These are phyloP conservation scores for Megalonaias nervosa DNA, from an alignment of 1,140 invertebrate species.

Conservation along the genomic window DNA sequence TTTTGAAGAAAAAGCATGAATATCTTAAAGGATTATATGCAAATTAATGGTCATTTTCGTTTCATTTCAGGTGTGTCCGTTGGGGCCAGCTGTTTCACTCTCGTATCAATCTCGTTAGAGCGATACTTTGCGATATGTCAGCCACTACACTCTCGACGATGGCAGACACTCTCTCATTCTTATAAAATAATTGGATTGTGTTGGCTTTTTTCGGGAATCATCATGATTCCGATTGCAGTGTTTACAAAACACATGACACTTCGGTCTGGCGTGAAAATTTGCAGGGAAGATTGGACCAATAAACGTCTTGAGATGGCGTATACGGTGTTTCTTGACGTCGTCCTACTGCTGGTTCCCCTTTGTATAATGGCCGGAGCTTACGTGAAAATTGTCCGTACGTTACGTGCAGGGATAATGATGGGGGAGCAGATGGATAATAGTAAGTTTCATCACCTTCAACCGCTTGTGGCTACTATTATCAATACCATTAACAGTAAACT, in stretches of 20 bases:
- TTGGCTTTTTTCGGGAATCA: constrained; percentile 52
- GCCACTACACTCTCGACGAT: constrained; percentile 78
- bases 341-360: constrained; percentile 82
- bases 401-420: constrained; percentile 71
- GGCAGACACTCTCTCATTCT: constrained; percentile 93
- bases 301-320: constrained; percentile 77
- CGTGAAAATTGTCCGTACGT: constrained; percentile 74
- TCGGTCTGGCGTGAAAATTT: constrained; percentile 27
- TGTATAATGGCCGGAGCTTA: constrained; percentile 79
- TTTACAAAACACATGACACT: constrained; percentile 37
- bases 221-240: constrained; percentile 80
- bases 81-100: constrained; percentile 89
- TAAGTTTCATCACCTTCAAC: too few species aligned
- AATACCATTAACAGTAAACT: too few species aligned
- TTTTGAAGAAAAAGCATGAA: too few species aligned
- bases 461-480: too few species aligned
- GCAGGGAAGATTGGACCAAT: constrained; percentile 59
- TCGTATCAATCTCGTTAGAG: constrained; percentile 92
- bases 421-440: constrained; percentile 39
- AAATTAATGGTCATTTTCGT: constrained; percentile 1
- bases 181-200: constrained; percentile 78
- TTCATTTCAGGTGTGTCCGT: constrained; percentile 84
- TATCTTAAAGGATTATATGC: too few species aligned
- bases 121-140: constrained; percentile 93
- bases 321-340: constrained; percentile 83